Percentiles rank a stretch among this genome's conserved stretches.
Conservation (phyloP, 2,888 invertebrate genomes). For the Palloptera scutellata region DNA sequence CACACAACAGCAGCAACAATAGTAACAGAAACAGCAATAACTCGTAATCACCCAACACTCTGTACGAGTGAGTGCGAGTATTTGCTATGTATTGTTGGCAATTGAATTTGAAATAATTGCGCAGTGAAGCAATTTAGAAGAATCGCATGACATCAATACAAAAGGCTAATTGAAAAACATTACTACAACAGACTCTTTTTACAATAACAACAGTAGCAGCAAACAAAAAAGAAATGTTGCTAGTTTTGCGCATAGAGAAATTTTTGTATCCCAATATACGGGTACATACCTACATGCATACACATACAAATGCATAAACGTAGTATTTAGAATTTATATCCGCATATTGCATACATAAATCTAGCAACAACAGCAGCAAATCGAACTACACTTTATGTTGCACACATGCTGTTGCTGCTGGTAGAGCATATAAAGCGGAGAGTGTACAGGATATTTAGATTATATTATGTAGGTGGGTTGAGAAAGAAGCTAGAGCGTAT, state of each 20-base stretch:
- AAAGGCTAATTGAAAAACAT: slow-evolving; percentile 29
- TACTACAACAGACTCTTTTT: slow-evolving; percentile 1
- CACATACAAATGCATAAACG: not conserved
- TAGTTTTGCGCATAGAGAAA: slow-evolving; percentile 27
- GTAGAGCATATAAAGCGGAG: slow-evolving; percentile 15
- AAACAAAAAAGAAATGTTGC: not conserved
- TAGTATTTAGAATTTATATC: slow-evolving; percentile 45
- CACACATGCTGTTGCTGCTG: slow-evolving; percentile 10
- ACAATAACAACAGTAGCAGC: slow-evolving; percentile 5
- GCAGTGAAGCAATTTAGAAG: slow-evolving; percentile 62
- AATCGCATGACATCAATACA: slow-evolving; percentile 47
- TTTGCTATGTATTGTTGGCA: slow-evolving; percentile 38
- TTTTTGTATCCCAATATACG: slow-evolving; percentile 11
- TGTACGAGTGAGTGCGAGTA: not conserved
- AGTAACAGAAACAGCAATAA: not conserved
- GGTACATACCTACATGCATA: not conserved
- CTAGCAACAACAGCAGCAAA: slow-evolving; percentile 37
- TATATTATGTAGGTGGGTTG: not conserved
- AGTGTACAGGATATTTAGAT: slow-evolving; percentile 19
- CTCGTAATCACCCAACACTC: not conserved
- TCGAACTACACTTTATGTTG: slow-evolving; percentile 21
- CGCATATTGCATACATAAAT: slow-evolving; percentile 44
- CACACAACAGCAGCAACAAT: not conserved
- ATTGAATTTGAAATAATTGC: slow-evolving; percentile 60
- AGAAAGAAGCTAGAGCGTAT: not conserved